Evolutionary conservation across 1,140 invertebrate genomes (phyloP).

Genomic region (Saccostrea cuccullata): DNA sequence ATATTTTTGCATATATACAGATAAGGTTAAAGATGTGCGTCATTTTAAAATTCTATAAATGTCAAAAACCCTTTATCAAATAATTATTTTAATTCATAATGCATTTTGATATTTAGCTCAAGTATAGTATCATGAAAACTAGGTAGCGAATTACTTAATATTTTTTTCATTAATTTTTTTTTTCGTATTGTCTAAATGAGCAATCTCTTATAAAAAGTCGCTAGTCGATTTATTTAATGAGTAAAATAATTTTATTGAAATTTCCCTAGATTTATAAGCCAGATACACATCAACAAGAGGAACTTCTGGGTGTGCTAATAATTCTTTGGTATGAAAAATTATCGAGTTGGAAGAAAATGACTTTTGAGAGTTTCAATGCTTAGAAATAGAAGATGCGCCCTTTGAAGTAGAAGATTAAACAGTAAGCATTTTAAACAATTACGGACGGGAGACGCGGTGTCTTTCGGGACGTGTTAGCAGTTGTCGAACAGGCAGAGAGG

Average conservation of each 20-base stretch:
- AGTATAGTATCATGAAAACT: too few species aligned
- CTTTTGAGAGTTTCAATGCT: conserved; percentile 35
- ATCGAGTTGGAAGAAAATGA: conserved; percentile 27
- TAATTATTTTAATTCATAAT: too few species aligned
- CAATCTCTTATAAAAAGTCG: too few species aligned
- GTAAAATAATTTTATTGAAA: not conserved
- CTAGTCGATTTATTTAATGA: not conserved
- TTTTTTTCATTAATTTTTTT: too few species aligned
- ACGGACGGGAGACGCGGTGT: conserved; percentile 44
- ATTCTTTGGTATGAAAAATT: conserved; percentile 17
- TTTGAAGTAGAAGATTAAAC: conserved; percentile 36
- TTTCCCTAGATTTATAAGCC: not conserved
- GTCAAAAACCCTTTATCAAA: too few species aligned
- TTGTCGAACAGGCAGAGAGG: conserved; percentile 49
- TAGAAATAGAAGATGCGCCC: conserved; percentile 29
- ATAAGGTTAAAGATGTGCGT: too few species aligned
- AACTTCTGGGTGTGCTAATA: conserved; percentile 30
- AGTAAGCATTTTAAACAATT: conserved; percentile 38
- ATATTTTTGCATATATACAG: too few species aligned
- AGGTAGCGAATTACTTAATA: too few species aligned
- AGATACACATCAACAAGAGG: not conserved
- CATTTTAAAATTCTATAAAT: too few species aligned
- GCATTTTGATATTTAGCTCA: too few species aligned
- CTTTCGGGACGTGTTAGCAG: conserved; percentile 46
- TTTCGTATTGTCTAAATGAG: too few species aligned